Evolutionary conservation across 2,888 invertebrate species (phyloP), one percentile per base, ranked within the genome.

Genomic region (Drosophila buzzatii): DNA sequence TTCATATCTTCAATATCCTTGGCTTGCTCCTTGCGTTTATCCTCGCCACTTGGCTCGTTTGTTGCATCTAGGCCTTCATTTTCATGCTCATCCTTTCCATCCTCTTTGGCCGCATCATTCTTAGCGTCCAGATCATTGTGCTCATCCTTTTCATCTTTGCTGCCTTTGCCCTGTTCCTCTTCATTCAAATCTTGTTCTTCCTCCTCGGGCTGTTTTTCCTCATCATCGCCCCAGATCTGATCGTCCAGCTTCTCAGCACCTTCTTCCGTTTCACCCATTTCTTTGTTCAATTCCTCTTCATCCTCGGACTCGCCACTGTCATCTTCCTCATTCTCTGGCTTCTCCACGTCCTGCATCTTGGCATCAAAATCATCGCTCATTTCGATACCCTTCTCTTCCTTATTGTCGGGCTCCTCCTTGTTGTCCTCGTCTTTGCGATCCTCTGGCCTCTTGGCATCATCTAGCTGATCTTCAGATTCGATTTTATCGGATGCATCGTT

Each of bases 291-390:
- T 81, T 99, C 97, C 23, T 97, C 96, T 73, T 96, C 95, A 16
- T 96, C 94, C 16, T 96, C 94, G 0, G 95, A 95, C 27, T 96
- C 94, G 6, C 95, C 95, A 0, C 95, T 94, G 93, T 92, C 92
- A 58, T 95, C 94, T n/a, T 94, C 94, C 23, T 93, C 94, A 45
- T 94, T 93, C 62, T 96, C 91, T 1, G 91, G 94, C 73, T 96
- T 94, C 4, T 97, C 96, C 18, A 96, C 93, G 89, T 98, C 96
- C 76, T 93, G 92, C 88, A 91, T 89, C 79, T 91, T 91, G 44
- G 93, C 97, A 66, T 98, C 98, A 91, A 99, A 98, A 91, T 99
- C 98, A 80, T 99, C 98, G 20, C 97, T 97, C 98, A 99, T 98
- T 87, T 99, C 98, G 62, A 99, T 96, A 20, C 98, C 98, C 57